Base-by-base conservation (phyloP, 2,888 invertebrate species). In the Drosophila meridionalis region DNA sequence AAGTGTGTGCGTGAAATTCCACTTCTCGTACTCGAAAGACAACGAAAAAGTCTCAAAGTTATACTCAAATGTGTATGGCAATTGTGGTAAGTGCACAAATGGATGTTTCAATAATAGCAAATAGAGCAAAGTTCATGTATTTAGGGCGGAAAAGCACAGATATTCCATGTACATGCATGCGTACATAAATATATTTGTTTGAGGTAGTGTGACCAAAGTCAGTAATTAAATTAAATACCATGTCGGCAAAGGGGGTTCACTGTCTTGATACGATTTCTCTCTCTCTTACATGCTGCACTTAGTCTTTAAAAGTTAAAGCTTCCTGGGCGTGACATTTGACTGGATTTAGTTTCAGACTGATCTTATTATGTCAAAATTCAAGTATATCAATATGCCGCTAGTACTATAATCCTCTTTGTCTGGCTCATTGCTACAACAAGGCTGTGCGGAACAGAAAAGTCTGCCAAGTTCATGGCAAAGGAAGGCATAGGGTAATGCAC, bases 51-150 rank as follows among this genome's bases (percentile, higher is more conserved):
- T 83, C 80, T 69, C 64, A 80, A 87, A 91, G 90, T 87, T 89
- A 91, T 83, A 92, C 90, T 91, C 93, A 93, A 96, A 96, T 96
- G 96, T 96, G 96, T 96, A 96, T 96, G 96, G 96, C 96, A 96
- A 96, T 96, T 96, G 95, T 95, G 96, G 96, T 96, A 94, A 95
- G 96, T 95, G 5, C 4, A 65, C 30, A 40, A 61, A 43, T 52
- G n/a, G n/a, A 53, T 5, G 5, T 6, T 34, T 34, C 38, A 52
- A 47, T 30, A 7, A 38, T 11, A 30, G 1, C 26, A 38, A 47
- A 59, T 12, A n/a, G n/a, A 20, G 3, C 61, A 14, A 32, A 8
- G 2, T 1, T 6, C n/a, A 50, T 26, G 12, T 20, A 56, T 50
- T 34, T 12, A 40, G 30, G 4, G 7, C n/a, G 34, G n/a, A 38